Base-by-base conservation (phyloP, 2,113 vertebrate species). In the Dipodomys merriami region DNA sequence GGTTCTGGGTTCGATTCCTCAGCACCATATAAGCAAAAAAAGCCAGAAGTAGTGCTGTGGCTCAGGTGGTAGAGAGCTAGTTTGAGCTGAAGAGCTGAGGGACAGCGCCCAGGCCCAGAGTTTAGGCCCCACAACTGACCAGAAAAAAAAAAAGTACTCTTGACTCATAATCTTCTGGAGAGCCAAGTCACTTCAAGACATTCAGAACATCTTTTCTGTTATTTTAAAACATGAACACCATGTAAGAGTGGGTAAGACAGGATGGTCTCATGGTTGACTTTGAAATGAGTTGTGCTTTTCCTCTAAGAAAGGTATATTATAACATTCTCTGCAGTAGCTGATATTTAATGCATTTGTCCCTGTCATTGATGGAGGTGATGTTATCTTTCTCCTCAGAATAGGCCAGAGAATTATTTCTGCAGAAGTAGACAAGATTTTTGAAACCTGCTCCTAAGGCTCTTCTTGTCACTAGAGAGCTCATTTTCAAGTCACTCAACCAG, bases 321-420 rank as follows among this genome's bases (percentile, higher is more conserved):
- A 85, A 83, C 65, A 76, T 91, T 33, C 93, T 87, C n/a, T 88
- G 13, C 15, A 49, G 4, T 72, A 33, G 29, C 72, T 57, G 57
- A 62, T 77, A 81, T 20, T 86, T 83, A 80, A n/a, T 81, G 49
- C 69, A 67, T 86, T 95, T 74, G 86, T 39, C 5, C 53, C 67
- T 88, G 71, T 83, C 62, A 68, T 19, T 82, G 62, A 76, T 39
- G 85, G 91, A 94, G 74, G 77, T 72, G 33, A 95, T 86, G 30
- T 35, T 82, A 30, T 78, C 73, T 73, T 88, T 91, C 33, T 53
- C 12, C 9, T 12, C 35, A 62, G 65, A 82, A 53, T 39, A 83
- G 74, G 44, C 15, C 15, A 7, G 8, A 12, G 64, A 76, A 7
- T 39, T 86, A 46, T 82, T 87, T 84, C 78, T 92, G 57, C 1